These are phyloP conservation scores for Sphinx pinastri DNA, from an alignment of 2,888 invertebrate species.

Conservation along the genomic window DNA sequence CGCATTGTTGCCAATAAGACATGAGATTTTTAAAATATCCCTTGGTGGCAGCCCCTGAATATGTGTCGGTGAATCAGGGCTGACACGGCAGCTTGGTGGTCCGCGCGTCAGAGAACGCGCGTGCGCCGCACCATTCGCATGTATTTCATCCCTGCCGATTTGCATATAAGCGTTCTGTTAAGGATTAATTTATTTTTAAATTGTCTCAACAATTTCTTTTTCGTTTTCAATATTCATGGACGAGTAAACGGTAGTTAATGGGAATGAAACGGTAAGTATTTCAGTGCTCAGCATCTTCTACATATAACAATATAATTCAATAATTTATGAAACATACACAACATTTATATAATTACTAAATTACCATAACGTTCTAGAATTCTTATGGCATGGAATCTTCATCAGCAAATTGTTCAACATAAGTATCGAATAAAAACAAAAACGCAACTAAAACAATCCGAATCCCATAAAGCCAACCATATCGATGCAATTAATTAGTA, in stretches of 20 bases:
- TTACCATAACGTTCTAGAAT: no score
- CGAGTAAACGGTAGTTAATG: neutral
- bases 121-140: conserved; percentile 69
- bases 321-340: no score
- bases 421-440: no score
- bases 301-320: no score
- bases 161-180: conserved; percentile 55
- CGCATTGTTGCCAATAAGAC: neutral
- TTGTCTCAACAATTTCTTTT: conserved; percentile 11
- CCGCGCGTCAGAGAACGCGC: conserved; percentile 74
- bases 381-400: no score
- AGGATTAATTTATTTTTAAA: conserved; percentile 24
- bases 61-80: conserved; percentile 76
- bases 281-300: no score
- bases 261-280: no score
- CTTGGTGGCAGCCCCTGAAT: conserved; percentile 59
- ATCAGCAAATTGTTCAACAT: no score
- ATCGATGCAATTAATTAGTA: conserved; percentile 22
- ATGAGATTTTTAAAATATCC: conserved; percentile 9
- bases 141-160: conserved; percentile 74
- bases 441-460: neutral
- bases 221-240: neutral
- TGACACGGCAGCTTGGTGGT: conserved; percentile 79
- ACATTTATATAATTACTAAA: no score
- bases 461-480: conserved; percentile 4